Evolutionary conservation across 1,140 invertebrate species (phyloP).

Genomic region (Pseudomyrmex flavicornis): DNA sequence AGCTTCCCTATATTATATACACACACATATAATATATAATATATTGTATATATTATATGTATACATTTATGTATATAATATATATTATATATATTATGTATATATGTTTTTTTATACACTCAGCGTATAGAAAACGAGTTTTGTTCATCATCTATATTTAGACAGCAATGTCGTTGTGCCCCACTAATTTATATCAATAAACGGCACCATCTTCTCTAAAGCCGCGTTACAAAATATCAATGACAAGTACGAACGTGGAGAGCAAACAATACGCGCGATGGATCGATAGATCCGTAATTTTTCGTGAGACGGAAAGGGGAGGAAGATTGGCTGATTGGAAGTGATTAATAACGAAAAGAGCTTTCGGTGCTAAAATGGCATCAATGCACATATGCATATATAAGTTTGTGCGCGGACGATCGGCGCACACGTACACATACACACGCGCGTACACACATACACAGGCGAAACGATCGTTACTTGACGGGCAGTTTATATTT

Average conservation of each 20-base stretch:
- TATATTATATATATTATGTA: conserved; percentile 53
- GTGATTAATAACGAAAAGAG: conserved; percentile 1
- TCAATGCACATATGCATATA: conserved; percentile 59
- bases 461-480: conserved; percentile 70
- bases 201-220: conserved; percentile 59
- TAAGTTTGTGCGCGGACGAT: conserved; percentile 40
- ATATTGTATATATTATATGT: conserved; percentile 28
- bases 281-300: conserved; percentile 34
- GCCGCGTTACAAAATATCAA: conserved; percentile 60
- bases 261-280: conserved; percentile 42
- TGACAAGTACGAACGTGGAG: conserved; percentile 46
- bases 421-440: conserved; percentile 16
- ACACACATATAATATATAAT: not conserved
- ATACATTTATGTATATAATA: conserved; percentile 41
- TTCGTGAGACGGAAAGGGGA: not conserved
- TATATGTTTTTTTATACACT: conserved; percentile 75
- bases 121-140: conserved; percentile 71
- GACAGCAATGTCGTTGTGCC: conserved; percentile 75
- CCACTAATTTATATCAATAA: conserved; percentile 67
- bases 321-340: too few relatives aligned
- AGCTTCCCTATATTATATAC: conserved; percentile 72
- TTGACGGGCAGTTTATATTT: conserved; percentile 69
- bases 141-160: conserved; percentile 69
- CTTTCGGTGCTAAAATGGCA: conserved; percentile 60
- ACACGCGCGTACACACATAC: conserved; percentile 35